These are phyloP conservation scores for Apamea sordens DNA, from an alignment of 2,888 invertebrate species.

Conservation along the genomic window DNA sequence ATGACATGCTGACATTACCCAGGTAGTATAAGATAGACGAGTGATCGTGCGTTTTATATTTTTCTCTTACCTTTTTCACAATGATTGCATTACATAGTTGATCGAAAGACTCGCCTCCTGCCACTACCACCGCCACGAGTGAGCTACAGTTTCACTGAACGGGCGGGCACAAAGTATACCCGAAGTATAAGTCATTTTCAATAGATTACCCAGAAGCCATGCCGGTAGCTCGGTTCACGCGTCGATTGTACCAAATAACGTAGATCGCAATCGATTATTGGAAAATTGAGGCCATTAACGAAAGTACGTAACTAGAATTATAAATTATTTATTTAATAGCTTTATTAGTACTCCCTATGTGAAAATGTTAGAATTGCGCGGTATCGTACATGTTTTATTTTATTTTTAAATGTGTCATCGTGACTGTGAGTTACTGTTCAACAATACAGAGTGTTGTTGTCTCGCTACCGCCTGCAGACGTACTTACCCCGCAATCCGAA, in stretches of 20 bases:
- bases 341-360: constrained; percentile 19
- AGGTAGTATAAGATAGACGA: neutral
- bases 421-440: neutral
- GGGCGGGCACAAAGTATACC: neutral
- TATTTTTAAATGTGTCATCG: constrained; percentile 3
- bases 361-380: constrained; percentile 34
- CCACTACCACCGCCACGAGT: neutral
- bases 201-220: constrained; percentile 26
- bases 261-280: constrained; percentile 38
- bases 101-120: constrained; percentile 15
- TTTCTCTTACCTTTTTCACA: neutral
- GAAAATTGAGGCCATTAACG: constrained; percentile 30
- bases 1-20: neutral
- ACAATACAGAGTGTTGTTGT: constrained; percentile 6
- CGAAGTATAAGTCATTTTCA: constrained; percentile 8
- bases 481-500: constrained; percentile 19
- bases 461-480: neutral
- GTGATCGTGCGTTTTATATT: neutral
- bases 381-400: neutral
- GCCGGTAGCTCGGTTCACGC: constrained; percentile 41
- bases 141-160: too few species aligned
- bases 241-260: constrained; percentile 60
- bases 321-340: constrained; percentile 31
- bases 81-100: constrained; percentile 6
- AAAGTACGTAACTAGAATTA: constrained; percentile 56